Evolutionary conservation across 2,797 vertebrate genomes (phyloP).

Genomic region (Microcaecilia unicolor): DNA sequence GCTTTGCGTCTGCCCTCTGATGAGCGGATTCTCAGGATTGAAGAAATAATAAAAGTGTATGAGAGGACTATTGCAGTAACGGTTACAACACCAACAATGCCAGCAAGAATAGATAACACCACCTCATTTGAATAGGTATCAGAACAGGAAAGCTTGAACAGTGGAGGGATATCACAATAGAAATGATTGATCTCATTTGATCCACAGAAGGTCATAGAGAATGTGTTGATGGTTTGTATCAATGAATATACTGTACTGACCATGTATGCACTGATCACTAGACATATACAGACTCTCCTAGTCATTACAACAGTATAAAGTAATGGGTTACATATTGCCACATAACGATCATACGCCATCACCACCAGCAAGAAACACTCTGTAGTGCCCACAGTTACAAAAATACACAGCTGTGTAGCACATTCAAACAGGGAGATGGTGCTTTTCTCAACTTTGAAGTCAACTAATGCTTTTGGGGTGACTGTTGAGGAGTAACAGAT

Average conservation of each 20-base stretch:
- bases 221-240: conserved; percentile 11
- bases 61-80: conserved; percentile 13
- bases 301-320: conserved; percentile 27
- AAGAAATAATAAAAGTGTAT: conserved; percentile 14
- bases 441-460: conserved; percentile 5
- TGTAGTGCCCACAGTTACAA: conserved; percentile 12
- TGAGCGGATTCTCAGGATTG: conserved; percentile 15
- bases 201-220: conserved; percentile 20
- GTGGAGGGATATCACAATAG: conserved; percentile 18
- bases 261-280: conserved; percentile 9
- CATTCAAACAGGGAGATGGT: conserved; percentile 25
- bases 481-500: conserved; percentile 24
- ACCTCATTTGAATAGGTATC: conserved; percentile 17
- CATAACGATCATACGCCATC: conserved; percentile 40
- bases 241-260: conserved; percentile 5
- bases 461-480: conserved; percentile 20
- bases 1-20: conserved; percentile 25
- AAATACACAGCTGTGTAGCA: conserved; percentile 30
- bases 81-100: conserved; percentile 11
- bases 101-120: conserved; percentile 12
- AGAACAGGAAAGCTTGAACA: conserved; percentile 21
- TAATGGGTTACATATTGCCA: conserved; percentile 34
- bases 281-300: neutral
- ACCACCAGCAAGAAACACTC: conserved; percentile 33
- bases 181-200: conserved; percentile 6